These are phyloP conservation scores for Alsophila aescularia DNA, from an alignment of 2,888 invertebrate genomes.

Conservation along the genomic window DNA sequence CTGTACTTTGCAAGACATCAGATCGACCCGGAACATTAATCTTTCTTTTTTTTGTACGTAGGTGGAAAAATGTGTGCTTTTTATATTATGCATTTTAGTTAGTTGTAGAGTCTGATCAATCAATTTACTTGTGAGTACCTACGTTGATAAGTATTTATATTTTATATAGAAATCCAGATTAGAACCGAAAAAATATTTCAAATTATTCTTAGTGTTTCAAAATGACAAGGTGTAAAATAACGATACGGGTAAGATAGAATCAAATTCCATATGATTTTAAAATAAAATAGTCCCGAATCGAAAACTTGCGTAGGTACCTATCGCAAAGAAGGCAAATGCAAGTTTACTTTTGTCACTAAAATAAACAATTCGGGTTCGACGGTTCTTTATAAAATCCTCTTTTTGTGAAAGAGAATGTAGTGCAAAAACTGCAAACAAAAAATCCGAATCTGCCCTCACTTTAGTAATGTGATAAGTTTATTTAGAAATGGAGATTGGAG, in stretches of 20 bases:
- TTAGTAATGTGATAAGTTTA: constrained; percentile 78
- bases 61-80: constrained; percentile 28
- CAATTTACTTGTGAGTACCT: too few species aligned
- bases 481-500: constrained; percentile 71
- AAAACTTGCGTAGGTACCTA: constrained; percentile 14
- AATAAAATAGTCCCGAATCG: constrained; percentile 45
- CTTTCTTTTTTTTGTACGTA: constrained; percentile 48
- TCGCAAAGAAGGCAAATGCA: constrained; percentile 49
- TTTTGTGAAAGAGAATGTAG: constrained; percentile 65
- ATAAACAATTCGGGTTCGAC: constrained; percentile 70
- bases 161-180: too few species aligned
- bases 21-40: constrained; percentile 58
- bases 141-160: too few species aligned
- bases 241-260: too few species aligned
- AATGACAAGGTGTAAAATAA: too few species aligned
- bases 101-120: neutral
- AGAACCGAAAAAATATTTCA: too few species aligned
- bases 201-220: too few species aligned
- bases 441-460: constrained; percentile 62
- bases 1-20: constrained; percentile 67
- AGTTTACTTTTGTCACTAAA: constrained; percentile 70
- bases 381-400: constrained; percentile 52
- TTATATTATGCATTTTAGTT: neutral
- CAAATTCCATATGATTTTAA: constrained; percentile 7
- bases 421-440: constrained; percentile 75